phyloP scores from a whole-genome alignment of 1,140 invertebrate genomes.

The Drosophila persimilis region DNA sequence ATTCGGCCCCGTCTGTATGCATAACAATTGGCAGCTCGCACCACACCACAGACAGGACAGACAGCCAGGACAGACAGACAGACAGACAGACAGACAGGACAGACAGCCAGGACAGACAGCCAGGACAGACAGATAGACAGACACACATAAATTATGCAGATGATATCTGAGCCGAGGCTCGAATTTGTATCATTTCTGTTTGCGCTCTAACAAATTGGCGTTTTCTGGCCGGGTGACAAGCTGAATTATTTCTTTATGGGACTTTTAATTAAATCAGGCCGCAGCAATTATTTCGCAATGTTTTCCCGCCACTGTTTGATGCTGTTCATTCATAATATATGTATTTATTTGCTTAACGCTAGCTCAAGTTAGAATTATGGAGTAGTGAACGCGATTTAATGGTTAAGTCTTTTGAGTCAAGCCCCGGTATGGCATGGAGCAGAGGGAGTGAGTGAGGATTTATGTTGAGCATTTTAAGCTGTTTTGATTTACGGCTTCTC shows the following conservation, averaged over 20 bases:
- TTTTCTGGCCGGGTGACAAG: neutral
- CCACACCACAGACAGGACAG: neutral
- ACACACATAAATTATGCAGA: constrained; percentile 52
- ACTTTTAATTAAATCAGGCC: constrained; percentile 46
- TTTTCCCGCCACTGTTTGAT: too few relatives aligned
- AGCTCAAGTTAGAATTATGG: constrained; percentile 27
- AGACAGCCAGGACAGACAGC: neutral
- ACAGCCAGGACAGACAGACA: neutral
- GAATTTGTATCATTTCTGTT: constrained; percentile 20
- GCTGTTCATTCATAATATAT: too few relatives aligned
- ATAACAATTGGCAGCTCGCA: constrained; percentile 1
- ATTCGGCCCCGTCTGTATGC: constrained; percentile 17
- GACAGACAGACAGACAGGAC: neutral
- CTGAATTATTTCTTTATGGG: constrained; percentile 35
- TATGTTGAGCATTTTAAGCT: constrained; percentile 54
- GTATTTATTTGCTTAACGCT: neutral
- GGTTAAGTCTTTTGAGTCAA: constrained; percentile 24
- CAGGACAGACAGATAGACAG: neutral
- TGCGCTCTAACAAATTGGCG: constrained; percentile 11
- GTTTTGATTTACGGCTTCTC: constrained; percentile 66
- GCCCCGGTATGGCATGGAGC: too few relatives aligned
- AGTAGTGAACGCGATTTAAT: constrained; percentile 25
- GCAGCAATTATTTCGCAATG: constrained; percentile 31
- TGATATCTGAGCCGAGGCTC: constrained; percentile 14
- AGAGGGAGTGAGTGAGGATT: constrained; percentile 26